Base-by-base conservation (phyloP, 2,888 invertebrate genomes). In the Congeria kusceri region DNA sequence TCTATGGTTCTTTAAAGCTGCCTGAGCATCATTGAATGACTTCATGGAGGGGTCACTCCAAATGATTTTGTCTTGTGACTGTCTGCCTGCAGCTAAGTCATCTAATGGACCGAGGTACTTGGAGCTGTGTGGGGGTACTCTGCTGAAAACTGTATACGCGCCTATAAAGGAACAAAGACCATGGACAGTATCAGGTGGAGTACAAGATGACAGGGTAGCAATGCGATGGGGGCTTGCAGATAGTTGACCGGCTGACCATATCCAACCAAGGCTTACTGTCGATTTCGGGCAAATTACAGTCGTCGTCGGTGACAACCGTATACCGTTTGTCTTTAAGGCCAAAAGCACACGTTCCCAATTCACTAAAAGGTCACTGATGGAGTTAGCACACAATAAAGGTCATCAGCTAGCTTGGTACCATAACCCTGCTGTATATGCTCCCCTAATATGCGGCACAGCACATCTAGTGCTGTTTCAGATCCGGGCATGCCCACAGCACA, bases 401-500 rank as follows among this genome's bases (percentile, higher is more conserved):
- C 84, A 68, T 86, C 85, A 1, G 86, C 83, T 7, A 85, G 39
- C 49, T 84, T 86, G 0, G 77, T 58, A 13, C 84, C 77, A 47
- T 56, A 39, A 9, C 85, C 86, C 1, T 70, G 72, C 28, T 76
- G 59, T 1, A 84, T 4, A 1, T 49, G 56, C 25, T 85, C 75
- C 3, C 77, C 82, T 3, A 85, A 73, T 13, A 86, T 75, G 15
- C 84, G 71, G 39, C 77, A 83, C 79, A 84, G 85, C 7, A 86
- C 44, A 59, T 88, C 84, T 0, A 86, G 69, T 5, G 78, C 79
- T 1, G 84, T 87, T 75, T 87, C 86, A 20, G 85, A 84, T 3
- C 85, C 83, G 1, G 83, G 87, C 85, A 86, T 87, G 2, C 88
- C 87, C 87, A 87, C 87, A 3, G 86, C 86, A 61, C 82, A 86